These are phyloP conservation scores for Cheirogaleus medius DNA, from an alignment of 2,113 vertebrate species.

Conservation along the genomic window DNA sequence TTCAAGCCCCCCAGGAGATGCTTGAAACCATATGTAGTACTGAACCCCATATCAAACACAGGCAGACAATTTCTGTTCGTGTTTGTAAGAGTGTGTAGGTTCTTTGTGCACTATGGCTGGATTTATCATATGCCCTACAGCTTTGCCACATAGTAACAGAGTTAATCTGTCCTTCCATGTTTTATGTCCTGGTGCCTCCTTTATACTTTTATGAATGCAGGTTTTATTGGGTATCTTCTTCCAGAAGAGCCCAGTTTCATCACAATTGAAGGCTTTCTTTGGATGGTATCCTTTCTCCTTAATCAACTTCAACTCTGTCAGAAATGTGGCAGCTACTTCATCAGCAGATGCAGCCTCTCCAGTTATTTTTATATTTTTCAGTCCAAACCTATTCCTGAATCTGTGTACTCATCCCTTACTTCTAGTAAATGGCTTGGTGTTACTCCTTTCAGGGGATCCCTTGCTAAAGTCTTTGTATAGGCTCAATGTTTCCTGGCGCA, in stretches of 20 bases:
- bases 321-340: neutral
- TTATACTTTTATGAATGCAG: neutral
- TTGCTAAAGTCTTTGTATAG: neutral
- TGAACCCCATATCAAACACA: neutral
- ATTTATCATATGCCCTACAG: neutral
- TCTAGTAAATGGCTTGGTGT: neutral
- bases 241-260: neutral
- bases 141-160: neutral
- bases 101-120: neutral
- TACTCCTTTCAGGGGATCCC: neutral
- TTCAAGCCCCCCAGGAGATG: neutral
- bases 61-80: neutral
- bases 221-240: neutral
- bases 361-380: neutral
- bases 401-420: neutral
- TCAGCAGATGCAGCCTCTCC: neutral
- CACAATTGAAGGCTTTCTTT: neutral
- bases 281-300: neutral
- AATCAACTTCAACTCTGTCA: neutral
- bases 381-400: neutral
- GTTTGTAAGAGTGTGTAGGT: neutral
- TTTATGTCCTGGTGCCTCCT: neutral
- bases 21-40: neutral
- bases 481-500: neutral
- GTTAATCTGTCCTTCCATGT: neutral